Percentiles rank a stretch among this genome's conserved stretches.
Evolutionary conservation across 2,797 vertebrate genomes (phyloP).

Genomic region (Perodicticus potto): DNA sequence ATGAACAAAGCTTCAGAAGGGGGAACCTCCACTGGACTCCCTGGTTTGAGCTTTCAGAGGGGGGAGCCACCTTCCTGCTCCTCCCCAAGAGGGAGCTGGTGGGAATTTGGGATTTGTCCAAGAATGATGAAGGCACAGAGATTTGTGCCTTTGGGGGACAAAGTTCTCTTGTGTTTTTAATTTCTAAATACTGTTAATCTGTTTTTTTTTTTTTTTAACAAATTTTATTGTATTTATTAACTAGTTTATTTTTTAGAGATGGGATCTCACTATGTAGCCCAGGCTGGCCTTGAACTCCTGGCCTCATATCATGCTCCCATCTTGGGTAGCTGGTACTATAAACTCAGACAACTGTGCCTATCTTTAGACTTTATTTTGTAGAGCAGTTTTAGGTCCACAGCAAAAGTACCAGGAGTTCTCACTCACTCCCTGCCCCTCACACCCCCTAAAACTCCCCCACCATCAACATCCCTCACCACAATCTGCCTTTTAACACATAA

Average conservation of each 20-base stretch:
- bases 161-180: slow-evolving; percentile 41
- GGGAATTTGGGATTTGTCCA: not conserved
- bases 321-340: not conserved
- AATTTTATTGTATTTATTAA: not conserved
- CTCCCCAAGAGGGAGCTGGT: not conserved
- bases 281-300: not conserved
- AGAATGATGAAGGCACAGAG: not conserved
- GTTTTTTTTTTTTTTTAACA: not conserved
- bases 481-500: not conserved
- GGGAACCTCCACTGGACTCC: not conserved
- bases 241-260: not conserved
- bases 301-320: too few species aligned
- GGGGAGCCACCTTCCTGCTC: not conserved
- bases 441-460: accelerated
- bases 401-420: slow-evolving; percentile 24
- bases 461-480: accelerated
- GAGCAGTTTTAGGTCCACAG: slow-evolving; percentile 25
- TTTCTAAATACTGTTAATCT: slow-evolving; percentile 64
- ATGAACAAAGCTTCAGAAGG: not conserved
- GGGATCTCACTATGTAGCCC: not conserved
- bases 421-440: too few species aligned
- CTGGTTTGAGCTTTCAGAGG: not conserved
- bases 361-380: not conserved
- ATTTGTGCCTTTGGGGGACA: not conserved
- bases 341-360: not conserved